Base-by-base conservation (phyloP, 92 coral and sea anemone species). In the Heliopora coerulea region DNA sequence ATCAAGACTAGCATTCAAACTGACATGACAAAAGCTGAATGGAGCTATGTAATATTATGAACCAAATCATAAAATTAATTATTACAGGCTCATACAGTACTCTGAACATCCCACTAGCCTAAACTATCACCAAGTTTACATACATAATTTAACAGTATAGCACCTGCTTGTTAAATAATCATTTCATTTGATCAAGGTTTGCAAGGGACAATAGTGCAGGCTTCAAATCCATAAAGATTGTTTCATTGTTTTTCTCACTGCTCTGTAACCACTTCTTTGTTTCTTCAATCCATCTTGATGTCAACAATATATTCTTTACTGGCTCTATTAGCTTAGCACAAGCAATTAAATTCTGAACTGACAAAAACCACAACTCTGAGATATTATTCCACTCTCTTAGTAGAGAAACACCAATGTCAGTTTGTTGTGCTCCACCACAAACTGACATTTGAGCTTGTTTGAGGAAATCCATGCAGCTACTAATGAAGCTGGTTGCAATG, bases 301-400 rank as follows among this genome's bases (percentile, higher is more conserved):
- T 60, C 3, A 56, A 39, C 18, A 88, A 33, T 0, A 79, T 21
- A 13, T 75, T 80, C 61, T 62, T 84, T 21, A 73, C 48, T 7
- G 59, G 54, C 30, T 73, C 27, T 20, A 78, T 17, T 11, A 54
- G 39, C 31, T 67, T 52, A 1, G 60, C 42, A 34, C 88, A 70
- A 0, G 81, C 73, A 44, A 84, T 74, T 10, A 88, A 37, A 42
- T 90, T 82, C 49, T 93, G 95, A 28, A 85, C 59, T 12, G 96
- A 91, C 42, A 93, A 74, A 57, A 85, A 83, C 98, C 98, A 93
- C 21, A 93, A 56, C 56, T 93, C 98, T 72, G 88, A 54, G 28
- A 90, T 80, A 39, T 75, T 80, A 15, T 42, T 59, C 96, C 92
- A 92, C 37, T 59, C 56, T 48, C 44, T 52, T 56, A 66, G 52